Base-by-base conservation (phyloP, 2,113 vertebrate genomes). In the Daphoenositta chrysoptera region DNA sequence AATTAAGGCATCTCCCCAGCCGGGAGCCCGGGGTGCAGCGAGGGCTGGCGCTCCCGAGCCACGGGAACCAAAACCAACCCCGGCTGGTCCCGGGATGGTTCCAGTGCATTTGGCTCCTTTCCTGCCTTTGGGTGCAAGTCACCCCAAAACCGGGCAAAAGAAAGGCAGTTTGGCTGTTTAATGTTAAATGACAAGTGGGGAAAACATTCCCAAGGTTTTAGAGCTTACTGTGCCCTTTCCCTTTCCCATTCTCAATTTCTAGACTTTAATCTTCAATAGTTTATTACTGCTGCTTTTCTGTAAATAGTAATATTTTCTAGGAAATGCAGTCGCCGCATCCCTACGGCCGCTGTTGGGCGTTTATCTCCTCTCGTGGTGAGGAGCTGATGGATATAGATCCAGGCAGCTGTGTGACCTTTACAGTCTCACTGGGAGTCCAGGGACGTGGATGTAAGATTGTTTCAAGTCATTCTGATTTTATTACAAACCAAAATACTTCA, bases 381-480 rank as follows among this genome's bases (percentile, higher is more conserved):
- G 68, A 58, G 65, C 65, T 72, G 90, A 87, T 78, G 82, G 87
- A 66, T 56, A 71, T 1, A 45, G 61, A 85, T 68, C 48, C 53
- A 79, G 92, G 90, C 87, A 90, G 79, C 31, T 63, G 42, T 1
- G 15, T 35, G 68, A 92, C 89, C 89, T 94, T 94, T 54, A 57
- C 58, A 51, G 80, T 39, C 75, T 86, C 66, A 13, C 64, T 65
- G 3, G 0, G 31, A 87, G 80, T 21, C 73, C 70, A 30, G 61
- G 56, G 78, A 87, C 0, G 5, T 0, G 1, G 40, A 71, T 23
- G 6, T 13, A 58, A 73, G 70, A 51, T n/a, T 56, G 53, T 87
- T 95, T 89, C 57, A 45, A 89, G 91, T 87, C 15, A 72, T 50
- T 88, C 5, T 77, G 71, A 93, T 92, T 95, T 96, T 95, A 96